Conservation (phyloP, 2,113 vertebrate species). For the Meriones unguiculatus region DNA sequence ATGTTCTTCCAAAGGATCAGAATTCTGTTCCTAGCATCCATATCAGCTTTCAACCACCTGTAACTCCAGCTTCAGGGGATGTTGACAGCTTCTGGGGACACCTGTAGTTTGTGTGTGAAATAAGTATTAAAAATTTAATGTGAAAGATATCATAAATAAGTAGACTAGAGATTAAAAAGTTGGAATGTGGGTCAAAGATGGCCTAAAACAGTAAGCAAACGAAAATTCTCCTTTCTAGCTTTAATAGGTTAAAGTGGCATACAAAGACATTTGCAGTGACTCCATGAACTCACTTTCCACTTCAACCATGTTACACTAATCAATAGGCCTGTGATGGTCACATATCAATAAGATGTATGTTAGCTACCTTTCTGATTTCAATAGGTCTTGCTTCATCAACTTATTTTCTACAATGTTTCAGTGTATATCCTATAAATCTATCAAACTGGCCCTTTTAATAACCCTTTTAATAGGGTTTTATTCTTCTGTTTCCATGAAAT, state of each 20-base stretch:
- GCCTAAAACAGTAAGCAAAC: not conserved
- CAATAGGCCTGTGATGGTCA: not conserved
- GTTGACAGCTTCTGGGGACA: not conserved
- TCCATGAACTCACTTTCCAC: not conserved
- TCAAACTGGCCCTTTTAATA: not conserved
- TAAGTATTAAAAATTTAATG: not conserved
- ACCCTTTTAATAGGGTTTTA: not conserved
- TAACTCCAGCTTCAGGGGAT: not conserved
- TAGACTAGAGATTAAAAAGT: slow-evolving; percentile 23
- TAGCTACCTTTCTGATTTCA: slow-evolving; percentile 45
- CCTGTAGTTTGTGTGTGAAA: not conserved
- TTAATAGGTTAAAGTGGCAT: slow-evolving; percentile 47
- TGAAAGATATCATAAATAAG: slow-evolving; percentile 16
- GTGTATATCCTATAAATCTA: not conserved
- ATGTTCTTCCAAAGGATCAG: not conserved
- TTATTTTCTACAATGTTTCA: slow-evolving; percentile 58
- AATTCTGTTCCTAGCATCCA: not conserved
- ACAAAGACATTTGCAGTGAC: slow-evolving; percentile 11
- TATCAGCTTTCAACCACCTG: not conserved
- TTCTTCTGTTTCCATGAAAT: not conserved
- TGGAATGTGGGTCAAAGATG: slow-evolving; percentile 27
- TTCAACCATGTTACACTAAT: slow-evolving; percentile 42
- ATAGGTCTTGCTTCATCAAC: not conserved
- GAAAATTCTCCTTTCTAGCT: slow-evolving; percentile 37
- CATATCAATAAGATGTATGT: not conserved